phyloP scores from a whole-genome alignment of 2,888 invertebrate genomes.

The Lithosia quadra region DNA sequence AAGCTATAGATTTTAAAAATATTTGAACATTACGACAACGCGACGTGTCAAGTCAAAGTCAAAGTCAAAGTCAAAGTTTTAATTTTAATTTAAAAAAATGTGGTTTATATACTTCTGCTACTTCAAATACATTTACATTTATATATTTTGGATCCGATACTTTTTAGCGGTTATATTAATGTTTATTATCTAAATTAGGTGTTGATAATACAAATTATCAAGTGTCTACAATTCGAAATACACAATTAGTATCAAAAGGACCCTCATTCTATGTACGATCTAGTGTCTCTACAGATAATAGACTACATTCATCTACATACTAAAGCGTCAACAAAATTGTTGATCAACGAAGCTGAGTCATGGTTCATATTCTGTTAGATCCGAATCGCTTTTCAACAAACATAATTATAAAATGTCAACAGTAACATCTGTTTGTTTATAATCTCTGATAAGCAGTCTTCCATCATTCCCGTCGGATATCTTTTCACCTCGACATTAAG shows the following conservation, averaged over 20 bases:
- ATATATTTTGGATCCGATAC: not conserved
- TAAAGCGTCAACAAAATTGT: not conserved
- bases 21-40: not conserved
- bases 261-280: not conserved
- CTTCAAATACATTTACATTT: not conserved
- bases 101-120: not conserved
- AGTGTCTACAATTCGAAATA: too few species aligned
- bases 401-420: conserved; percentile 3
- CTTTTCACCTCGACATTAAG: conserved; percentile 72
- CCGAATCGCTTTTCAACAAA: not conserved
- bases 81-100: too few species aligned
- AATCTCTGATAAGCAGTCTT: conserved; percentile 64
- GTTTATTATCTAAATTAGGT: too few species aligned
- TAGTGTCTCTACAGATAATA: not conserved
- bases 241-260: too few species aligned
- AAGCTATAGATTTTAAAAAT: not conserved
- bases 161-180: too few species aligned
- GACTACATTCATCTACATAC: not conserved
- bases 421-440: conserved; percentile 42
- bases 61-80: too few species aligned
- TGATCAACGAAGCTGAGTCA: not conserved
- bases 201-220: too few species aligned
- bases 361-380: not conserved
- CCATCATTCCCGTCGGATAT: conserved; percentile 62
- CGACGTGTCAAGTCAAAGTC: too few species aligned